These are phyloP conservation scores for Mesopsocus fuscifrons DNA, from an alignment of 2,888 invertebrate genomes.

Conservation along the genomic window DNA sequence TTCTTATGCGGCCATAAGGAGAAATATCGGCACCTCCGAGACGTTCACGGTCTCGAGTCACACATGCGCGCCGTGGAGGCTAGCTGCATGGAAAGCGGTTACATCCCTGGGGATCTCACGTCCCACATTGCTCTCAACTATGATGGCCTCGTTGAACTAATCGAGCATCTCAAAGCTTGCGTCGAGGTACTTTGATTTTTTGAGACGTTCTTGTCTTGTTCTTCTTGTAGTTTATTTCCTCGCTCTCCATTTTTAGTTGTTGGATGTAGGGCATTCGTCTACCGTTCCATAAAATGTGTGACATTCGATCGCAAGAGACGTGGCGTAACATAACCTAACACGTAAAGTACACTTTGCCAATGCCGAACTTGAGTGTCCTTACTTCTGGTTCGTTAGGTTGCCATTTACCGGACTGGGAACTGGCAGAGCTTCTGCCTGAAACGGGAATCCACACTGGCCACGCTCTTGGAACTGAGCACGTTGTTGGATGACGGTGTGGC, in stretches of 20 bases:
- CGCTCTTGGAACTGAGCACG: slow-evolving; percentile 62
- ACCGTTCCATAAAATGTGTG: too few species aligned
- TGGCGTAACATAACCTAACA: too few species aligned
- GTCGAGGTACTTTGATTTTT: too few species aligned
- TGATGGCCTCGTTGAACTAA: slow-evolving; percentile 79
- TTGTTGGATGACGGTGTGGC: slow-evolving; percentile 78
- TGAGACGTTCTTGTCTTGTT: too few species aligned
- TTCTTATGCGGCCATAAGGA: slow-evolving; percentile 91
- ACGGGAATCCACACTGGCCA: slow-evolving; percentile 55
- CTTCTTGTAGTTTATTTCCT: too few species aligned
- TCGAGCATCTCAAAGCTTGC: slow-evolving; percentile 88
- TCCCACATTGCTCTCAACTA: slow-evolving; percentile 48
- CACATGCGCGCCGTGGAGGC: slow-evolving; percentile 46
- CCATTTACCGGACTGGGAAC: slow-evolving; percentile 74
- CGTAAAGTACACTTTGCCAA: too few species aligned
- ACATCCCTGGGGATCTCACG: slow-evolving; percentile 25
- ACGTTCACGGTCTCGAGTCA: slow-evolving; percentile 79
- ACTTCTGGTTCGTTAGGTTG: too few species aligned
- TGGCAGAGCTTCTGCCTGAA: slow-evolving; percentile 81
- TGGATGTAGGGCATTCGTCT: too few species aligned
- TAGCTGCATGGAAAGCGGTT: slow-evolving; percentile 35
- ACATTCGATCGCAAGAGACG: too few species aligned
- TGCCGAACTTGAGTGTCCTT: too few species aligned
- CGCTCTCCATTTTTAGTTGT: too few species aligned
- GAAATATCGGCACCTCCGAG: slow-evolving; percentile 81